Base-by-base conservation (phyloP, 2,113 vertebrate genomes). In the Balaeniceps rex region DNA sequence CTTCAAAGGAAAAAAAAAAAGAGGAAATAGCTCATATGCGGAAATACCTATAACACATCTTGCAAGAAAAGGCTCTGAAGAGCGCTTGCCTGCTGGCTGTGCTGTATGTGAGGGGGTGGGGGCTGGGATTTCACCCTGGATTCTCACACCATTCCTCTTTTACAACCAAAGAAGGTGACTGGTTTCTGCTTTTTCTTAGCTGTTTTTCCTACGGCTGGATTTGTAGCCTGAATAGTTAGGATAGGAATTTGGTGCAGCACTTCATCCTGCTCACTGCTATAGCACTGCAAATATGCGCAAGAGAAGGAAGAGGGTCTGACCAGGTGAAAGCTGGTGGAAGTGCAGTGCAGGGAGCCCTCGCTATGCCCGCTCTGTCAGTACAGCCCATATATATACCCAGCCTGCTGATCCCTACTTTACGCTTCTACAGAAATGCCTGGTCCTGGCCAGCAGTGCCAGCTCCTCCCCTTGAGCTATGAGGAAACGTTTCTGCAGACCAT, bases 91-190 rank as follows among this genome's bases (percentile, higher is more conserved):
- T 93, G 77, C 66, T 6, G 70, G 93, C 93, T 93, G 72, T 34
- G 47, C 58, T 7, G 8, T 33, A 12, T 49, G 40, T 22, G 75
- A 93, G 44, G n/a, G 80, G 36, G 22, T 55, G 31, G 61, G 44
- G 89, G 33, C 51, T 93, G 79, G 58, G 47, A 87, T 64, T 83
- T 78, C 84, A 60, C 34, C 51, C 74, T 84, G 74, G 83, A 84
- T 95, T 97, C 96, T 97, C 85, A 86, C 81, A 93, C 83, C 94
- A 96, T 97, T 98, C 97, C 96, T 96, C 91, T 95, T 97, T 95
- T 97, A 97, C 94, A 95, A 85, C 94, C 94, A 83, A 96, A 96
- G 54, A 90, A 68, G 87, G 83, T 90, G 94, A 94, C 83, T 94
- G 93, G 81, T 97, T 97, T 96, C 96, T 91, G 95, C 95, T 90